Evolutionary conservation across 1,140 invertebrate species (phyloP), one percentile per base, ranked within the genome.

Genomic region (Ceratitis capitata): DNA sequence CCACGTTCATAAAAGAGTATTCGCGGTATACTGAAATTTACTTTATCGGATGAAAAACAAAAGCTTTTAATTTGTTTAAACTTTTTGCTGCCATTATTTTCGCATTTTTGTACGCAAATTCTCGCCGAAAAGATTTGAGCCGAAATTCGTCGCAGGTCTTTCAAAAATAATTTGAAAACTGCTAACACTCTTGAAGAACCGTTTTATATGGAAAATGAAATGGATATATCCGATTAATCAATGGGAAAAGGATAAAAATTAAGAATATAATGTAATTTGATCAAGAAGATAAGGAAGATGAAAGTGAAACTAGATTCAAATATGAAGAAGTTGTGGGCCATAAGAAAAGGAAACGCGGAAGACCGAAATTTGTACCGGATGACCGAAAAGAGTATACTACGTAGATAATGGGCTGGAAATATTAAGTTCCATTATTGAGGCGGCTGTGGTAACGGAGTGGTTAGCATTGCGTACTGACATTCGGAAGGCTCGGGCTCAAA

Each of bases 1-100:
- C n/a, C n/a, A n/a, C n/a, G n/a, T n/a, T n/a, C n/a, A n/a, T n/a
- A n/a, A n/a, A n/a, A n/a, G n/a, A n/a, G n/a, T n/a, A n/a, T n/a
- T n/a, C n/a, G n/a, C n/a, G n/a, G n/a, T n/a, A n/a, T n/a, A n/a
- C n/a, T n/a, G n/a, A n/a, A n/a, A n/a, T n/a, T n/a, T n/a, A n/a
- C n/a, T n/a, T n/a, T n/a, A n/a, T n/a, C n/a, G n/a, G n/a, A n/a
- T n/a, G n/a, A n/a, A n/a, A n/a, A n/a, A n/a, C n/a, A n/a, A n/a
- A n/a, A n/a, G n/a, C n/a, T n/a, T n/a, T n/a, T n/a, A n/a, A n/a
- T n/a, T n/a, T n/a, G n/a, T n/a, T n/a, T n/a, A n/a, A n/a, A n/a
- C n/a, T n/a, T n/a, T n/a, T n/a, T n/a, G n/a, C n/a, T n/a, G n/a
- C 89, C 90, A 32, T 86, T 91, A 82, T 78, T 92, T 0, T 86